Conservation (phyloP, 2,113 vertebrate species). For the Scalopus aquaticus region DNA sequence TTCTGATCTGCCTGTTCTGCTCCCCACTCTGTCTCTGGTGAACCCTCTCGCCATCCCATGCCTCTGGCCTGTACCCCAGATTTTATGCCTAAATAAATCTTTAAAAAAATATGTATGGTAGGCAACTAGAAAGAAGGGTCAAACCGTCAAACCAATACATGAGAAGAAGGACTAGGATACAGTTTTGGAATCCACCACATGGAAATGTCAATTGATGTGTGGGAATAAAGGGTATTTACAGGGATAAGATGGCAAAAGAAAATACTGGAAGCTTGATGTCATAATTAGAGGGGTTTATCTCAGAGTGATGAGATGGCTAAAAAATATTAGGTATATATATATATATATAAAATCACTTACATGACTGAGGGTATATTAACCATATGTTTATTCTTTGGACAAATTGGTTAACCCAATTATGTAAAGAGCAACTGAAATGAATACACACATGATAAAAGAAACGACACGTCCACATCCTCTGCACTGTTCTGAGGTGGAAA, state of each 20-base stretch:
- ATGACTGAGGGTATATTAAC: background rate
- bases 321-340: background rate
- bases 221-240: background rate
- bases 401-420: background rate
- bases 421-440: background rate
- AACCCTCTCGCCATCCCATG: too few relatives aligned
- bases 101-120: too few relatives aligned
- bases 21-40: too few relatives aligned
- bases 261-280: background rate
- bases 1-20: too few relatives aligned
- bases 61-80: too few relatives aligned
- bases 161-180: background rate
- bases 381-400: background rate
- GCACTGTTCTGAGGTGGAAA: background rate
- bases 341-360: background rate
- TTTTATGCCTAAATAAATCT: too few relatives aligned
- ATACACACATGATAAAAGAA: background rate
- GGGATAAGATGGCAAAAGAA: background rate
- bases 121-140: background rate
- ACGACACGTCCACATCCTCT: background rate
- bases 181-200: background rate
- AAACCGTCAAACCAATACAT: background rate
- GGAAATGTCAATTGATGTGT: background rate
- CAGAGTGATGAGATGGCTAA: background rate
- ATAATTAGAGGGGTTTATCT: background rate